Conservation (phyloP, 1,140 invertebrate species). For the Brachionus sp. region DNA sequence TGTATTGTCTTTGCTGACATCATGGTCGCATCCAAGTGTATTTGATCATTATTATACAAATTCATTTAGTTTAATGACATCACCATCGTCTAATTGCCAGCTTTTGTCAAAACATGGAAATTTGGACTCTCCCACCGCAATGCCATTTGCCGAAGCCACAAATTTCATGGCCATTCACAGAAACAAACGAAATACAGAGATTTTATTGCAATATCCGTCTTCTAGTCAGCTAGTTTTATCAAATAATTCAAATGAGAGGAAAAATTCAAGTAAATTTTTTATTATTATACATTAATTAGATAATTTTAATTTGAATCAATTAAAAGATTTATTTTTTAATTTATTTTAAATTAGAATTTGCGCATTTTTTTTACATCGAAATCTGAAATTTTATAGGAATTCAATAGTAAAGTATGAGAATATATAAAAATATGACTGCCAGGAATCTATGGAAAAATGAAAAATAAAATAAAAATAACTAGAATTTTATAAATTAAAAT, state of each 20-base stretch:
- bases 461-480: no score
- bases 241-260: not conserved
- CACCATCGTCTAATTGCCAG: slow-evolving; percentile 7
- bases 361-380: no score
- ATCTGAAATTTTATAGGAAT: no score
- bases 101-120: not conserved
- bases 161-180: not conserved
- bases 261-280: not conserved
- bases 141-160: not conserved
- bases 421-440: no score
- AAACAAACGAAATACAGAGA: slow-evolving; percentile 7
- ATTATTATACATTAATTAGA: no score
- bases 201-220: not conserved
- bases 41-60: slow-evolving; percentile 37
- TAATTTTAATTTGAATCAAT: not conserved
- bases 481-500: no score
- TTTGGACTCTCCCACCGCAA: not conserved
- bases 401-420: no score
- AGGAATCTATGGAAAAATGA: no score
- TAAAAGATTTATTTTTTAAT: no score
- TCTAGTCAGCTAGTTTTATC: not conserved
- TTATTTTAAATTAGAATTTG: no score
- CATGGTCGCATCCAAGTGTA: not conserved
- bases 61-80: slow-evolving; percentile 9
- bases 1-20: not conserved